These are phyloP conservation scores for Drosophila kokeensis DNA, from an alignment of 2,888 invertebrate genomes.

Conservation along the genomic window DNA sequence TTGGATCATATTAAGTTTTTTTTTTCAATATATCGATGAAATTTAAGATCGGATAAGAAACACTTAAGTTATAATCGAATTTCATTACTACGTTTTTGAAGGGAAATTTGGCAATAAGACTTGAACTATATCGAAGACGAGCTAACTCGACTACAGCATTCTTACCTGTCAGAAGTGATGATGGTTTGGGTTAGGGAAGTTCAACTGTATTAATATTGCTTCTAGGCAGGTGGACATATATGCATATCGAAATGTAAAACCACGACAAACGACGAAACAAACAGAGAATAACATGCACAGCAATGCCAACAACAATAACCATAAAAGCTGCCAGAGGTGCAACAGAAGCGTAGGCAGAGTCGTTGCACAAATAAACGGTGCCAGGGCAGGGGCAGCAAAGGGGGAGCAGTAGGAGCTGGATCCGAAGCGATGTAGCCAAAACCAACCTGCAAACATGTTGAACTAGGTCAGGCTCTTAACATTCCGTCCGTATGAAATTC, in stretches of 20 bases:
- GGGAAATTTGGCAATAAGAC: neutral
- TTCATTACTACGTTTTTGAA: neutral
- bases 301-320: constrained; percentile 8
- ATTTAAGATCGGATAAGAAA: neutral
- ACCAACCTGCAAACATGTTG: constrained; percentile 41
- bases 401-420: neutral
- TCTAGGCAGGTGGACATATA: neutral
- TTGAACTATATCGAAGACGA: too few species aligned
- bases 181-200: neutral
- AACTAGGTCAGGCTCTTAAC: constrained; percentile 69
- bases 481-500: constrained; percentile 41
- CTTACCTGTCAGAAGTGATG: neutral
- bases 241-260: constrained; percentile 16
- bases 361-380: constrained; percentile 10
- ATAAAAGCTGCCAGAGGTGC: constrained; percentile 27
- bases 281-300: constrained; percentile 13
- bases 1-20: too few species aligned
- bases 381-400: neutral
- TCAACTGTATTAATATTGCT: neutral
- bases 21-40: neutral
- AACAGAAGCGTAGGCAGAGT: constrained; percentile 17
- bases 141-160: neutral
- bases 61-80: neutral
- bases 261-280: constrained; percentile 16
- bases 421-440: constrained; percentile 15